Base-by-base conservation (phyloP, 2,888 invertebrate genomes). In the Portevinia maculata region DNA sequence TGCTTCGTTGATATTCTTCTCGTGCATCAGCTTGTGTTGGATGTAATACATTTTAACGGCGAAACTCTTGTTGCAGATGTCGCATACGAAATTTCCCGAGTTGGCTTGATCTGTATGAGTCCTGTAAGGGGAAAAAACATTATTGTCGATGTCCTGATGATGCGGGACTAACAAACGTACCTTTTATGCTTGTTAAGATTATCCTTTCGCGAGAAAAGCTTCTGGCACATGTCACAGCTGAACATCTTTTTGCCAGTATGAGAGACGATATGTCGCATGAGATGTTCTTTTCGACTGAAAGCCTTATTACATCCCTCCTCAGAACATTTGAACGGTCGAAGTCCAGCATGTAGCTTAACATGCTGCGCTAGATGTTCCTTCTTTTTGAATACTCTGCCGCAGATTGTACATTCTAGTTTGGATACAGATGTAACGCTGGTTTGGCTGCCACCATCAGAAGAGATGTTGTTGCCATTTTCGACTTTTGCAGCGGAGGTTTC, bases 311-410 rank as follows among this genome's bases (percentile, higher is more conserved):
- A 94, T 15, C 87, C 87, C 0, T 87, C 87, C 39, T 93, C 92
- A 0, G 92, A 91, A 84, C 94, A 94, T 19, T 92, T 93, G 86
- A 93, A 94, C 0, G 94, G 94, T 48, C 94, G 91, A 79, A 94
- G 92, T 5, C 94, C 94, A 0, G 93, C 93, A 86, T 94, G 94
- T 1, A 94, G 88, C 86, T 94, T 94, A 1, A 93, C 91, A 86
- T 94, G 94, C 84, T 94, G 94, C 74, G 93, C 93, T 0, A 94
- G 90, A 87, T 94, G 94, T 86, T 94, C 94, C 87, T 94, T 93
- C 84, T 94, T 91, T 87, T 94, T 94, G 86, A 94, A 94, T 0
- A 92, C 92, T 84, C 94, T 93, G 5, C 91, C 92, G 87, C 94
- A 94, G 13, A 93, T 90, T 39, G 93, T 92, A 86, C 94, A 94